Evolutionary conservation across 2,888 invertebrate genomes (phyloP), one percentile per base, ranked within the genome.

Genomic region (Himalopsyche anomala): DNA sequence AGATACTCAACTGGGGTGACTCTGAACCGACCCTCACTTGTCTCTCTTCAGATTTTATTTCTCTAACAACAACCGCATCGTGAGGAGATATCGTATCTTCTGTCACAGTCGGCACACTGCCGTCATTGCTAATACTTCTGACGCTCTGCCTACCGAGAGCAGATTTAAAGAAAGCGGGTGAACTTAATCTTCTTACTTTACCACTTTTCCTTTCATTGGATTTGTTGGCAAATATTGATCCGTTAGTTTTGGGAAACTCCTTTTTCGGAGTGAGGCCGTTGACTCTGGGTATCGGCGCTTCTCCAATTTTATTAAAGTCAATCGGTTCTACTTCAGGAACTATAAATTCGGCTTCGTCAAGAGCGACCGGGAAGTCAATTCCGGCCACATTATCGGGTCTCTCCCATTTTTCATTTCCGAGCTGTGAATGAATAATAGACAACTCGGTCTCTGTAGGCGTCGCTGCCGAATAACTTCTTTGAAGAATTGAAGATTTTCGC

Each of bases 121-220:
- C 84, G 15, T 80, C 51, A 12, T 51, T 80, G 19, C 92, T 92
- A 0, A 91, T 92, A 85, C 92, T 93, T 69, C 93, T 90, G 42
- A 91, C 91, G 88, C 92, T 93, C 89, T 92, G 94, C 87, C 94
- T 91, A 89, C 93, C 93, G 74, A 95, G 91, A 0, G 94, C 93
- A 15, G 91, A 91, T 89, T 94, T 93, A 42, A 95, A 91, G 89
- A 95, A 95, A 0, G 93, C 94, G 0, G 95, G 95, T 69, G 95
- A 94, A 8, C 94, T 94, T 17, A 95, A 90, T 80, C 94, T 92
- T 62, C 94, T 91, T 42, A 92, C 91, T 89, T 93, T 94, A 90
- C 92, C 91, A 0, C 94, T 92, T 89, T 94, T 94, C 62, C 51
- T 56, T n/a, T 83, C 86, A 88, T 92, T 92, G 62, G 93, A 89